Conservation (phyloP, 2,888 invertebrate species). For the Eulithis prunata region DNA sequence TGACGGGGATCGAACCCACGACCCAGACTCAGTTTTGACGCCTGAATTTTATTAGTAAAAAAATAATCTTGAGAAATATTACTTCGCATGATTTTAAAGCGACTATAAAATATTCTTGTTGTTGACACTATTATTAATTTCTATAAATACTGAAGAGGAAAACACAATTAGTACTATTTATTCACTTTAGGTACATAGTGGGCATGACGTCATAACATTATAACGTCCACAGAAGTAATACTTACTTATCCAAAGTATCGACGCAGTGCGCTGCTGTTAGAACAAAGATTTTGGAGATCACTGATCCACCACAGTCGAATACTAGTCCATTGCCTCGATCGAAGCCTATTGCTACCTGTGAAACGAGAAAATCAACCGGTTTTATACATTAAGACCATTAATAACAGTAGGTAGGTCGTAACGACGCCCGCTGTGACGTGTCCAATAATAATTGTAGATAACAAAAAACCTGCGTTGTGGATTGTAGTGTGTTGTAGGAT, state of each 20-base stretch:
- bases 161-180: too few relatives aligned
- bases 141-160: too few relatives aligned
- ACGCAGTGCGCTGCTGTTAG: conserved; percentile 78
- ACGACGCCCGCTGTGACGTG: neutral
- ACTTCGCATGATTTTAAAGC: too few relatives aligned
- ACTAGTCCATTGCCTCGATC: conserved; percentile 57
- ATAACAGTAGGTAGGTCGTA: neutral
- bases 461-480: neutral
- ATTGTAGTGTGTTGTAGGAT: too few relatives aligned
- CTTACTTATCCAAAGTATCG: conserved; percentile 65
- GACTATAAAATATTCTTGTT: too few relatives aligned
- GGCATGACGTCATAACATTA: too few relatives aligned
- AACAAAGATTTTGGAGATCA: conserved; percentile 64
- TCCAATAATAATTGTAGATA: neutral
- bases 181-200: too few relatives aligned
- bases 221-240: neutral
- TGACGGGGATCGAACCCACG: too few relatives aligned
- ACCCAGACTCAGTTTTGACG: too few relatives aligned
- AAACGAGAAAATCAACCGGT: conserved; percentile 16
- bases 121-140: too few relatives aligned
- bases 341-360: conserved; percentile 72
- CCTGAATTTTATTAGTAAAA: too few relatives aligned
- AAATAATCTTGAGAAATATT: too few relatives aligned
- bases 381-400: neutral
- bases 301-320: conserved; percentile 74